Evolutionary conservation across 2,113 vertebrate species (phyloP).

Genomic region (Lepus americanus): DNA sequence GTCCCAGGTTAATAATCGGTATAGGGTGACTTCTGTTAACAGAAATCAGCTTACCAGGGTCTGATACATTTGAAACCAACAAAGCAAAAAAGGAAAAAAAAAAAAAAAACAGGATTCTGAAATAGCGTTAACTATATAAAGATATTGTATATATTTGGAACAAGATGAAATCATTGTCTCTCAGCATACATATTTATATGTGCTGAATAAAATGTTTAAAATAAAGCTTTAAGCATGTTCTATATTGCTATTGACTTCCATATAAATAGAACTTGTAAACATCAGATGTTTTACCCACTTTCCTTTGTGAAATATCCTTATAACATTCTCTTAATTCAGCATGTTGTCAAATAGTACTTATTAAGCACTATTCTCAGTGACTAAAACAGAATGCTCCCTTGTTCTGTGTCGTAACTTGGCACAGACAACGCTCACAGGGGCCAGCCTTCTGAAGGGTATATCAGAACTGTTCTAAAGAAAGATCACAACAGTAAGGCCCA

Average conservation of each 20-base stretch:
- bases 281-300: slow-evolving; percentile 78
- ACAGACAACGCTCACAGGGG: slow-evolving; percentile 67
- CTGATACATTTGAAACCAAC: slow-evolving; percentile 47
- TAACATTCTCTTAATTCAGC: slow-evolving; percentile 81
- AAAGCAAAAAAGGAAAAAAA: slow-evolving; percentile 29
- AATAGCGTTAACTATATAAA: slow-evolving; percentile 26
- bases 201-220: slow-evolving; percentile 61
- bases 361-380: slow-evolving; percentile 79
- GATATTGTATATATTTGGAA: slow-evolving; percentile 41
- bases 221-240: slow-evolving; percentile 41
- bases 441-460: slow-evolving; percentile 78
- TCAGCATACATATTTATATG: slow-evolving; percentile 48
- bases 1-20: not conserved
- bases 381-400: slow-evolving; percentile 79
- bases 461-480: slow-evolving; percentile 84
- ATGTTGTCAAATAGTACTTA: slow-evolving; percentile 82
- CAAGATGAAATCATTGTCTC: slow-evolving; percentile 61
- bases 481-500: slow-evolving; percentile 79
- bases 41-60: slow-evolving; percentile 43
- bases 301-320: slow-evolving; percentile 76
- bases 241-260: slow-evolving; percentile 53
- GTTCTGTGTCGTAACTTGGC: slow-evolving; percentile 79
- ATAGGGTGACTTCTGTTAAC: not conserved
- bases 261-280: slow-evolving; percentile 80
- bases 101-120: slow-evolving; percentile 7